Conservation (phyloP, 2,113 vertebrate species). For the Nothobranchius furzeri region DNA sequence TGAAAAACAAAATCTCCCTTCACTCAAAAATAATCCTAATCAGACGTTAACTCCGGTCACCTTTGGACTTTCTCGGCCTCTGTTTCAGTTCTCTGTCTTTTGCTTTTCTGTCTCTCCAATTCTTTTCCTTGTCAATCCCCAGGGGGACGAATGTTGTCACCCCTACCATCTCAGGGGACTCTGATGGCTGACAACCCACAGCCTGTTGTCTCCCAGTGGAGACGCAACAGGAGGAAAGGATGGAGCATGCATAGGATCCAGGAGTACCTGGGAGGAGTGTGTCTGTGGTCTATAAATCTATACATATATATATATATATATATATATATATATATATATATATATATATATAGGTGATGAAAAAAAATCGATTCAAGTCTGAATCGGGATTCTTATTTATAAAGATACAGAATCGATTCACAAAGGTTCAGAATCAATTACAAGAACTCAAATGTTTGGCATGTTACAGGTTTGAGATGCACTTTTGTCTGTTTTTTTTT, state of each 20-base stretch:
- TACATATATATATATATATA: too few species aligned
- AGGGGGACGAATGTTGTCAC: slow-evolving; percentile 53
- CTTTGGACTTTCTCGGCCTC: slow-evolving; percentile 26
- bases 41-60: slow-evolving; percentile 34
- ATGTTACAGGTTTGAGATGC: too few species aligned
- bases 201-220: slow-evolving; percentile 48
- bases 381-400: too few species aligned
- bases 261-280: slow-evolving; percentile 28
- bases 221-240: slow-evolving; percentile 22
- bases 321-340: too few species aligned
- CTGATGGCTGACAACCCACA: slow-evolving; percentile 67
- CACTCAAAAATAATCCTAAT: neutral
- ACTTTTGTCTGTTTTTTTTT: too few species aligned
- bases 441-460: too few species aligned
- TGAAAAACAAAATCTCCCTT: too few species aligned
- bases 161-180: slow-evolving; percentile 63
- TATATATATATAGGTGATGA: too few species aligned
- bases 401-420: too few species aligned
- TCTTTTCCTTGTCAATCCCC: slow-evolving; percentile 38
- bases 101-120: slow-evolving; percentile 22
- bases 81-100: slow-evolving; percentile 26
- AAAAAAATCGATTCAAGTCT: too few species aligned
- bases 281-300: slow-evolving; percentile 2
- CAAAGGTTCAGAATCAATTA: too few species aligned
- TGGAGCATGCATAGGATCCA: slow-evolving; percentile 31